Evolutionary conservation across 2,113 vertebrate genomes (phyloP), one percentile per base, ranked within the genome.

Genomic region (Patagioenas fasciata): DNA sequence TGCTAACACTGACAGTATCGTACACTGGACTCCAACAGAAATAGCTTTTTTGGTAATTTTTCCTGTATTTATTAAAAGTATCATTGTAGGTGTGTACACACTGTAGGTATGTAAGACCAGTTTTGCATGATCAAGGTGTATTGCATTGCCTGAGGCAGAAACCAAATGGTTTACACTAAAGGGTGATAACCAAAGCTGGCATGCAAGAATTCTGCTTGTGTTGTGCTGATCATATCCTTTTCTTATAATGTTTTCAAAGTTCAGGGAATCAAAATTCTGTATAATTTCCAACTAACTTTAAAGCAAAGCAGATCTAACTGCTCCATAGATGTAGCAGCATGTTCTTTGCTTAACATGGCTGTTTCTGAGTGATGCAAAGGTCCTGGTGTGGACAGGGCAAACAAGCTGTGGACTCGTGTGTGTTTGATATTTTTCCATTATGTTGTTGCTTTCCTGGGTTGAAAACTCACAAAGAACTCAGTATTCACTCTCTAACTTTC

Each of bases 381-480:
- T 72, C 34, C 40, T 23, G 25, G 26, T 58, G 20, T 6, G 42
- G 28, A 74, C 0, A 0, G 24, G n/a, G 9, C 7, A 73, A 73
- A 54, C 16, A 36, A 23, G 4, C 14, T 69, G 6, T 65, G 19
- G 44, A 38, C 53, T 64, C 82, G 14, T n/a, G 26, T 24, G 13
- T 50, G 19, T 32, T 92, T 58, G 82, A 12, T 62, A 25, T 62
- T 83, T 88, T 93, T 89, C 31, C 19, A 32, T 79, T 62, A 24
- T 40, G 10, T 26, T 83, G 5, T 71, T 80, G 23, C 40, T 94
- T 91, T 95, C 36, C 38, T 66, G 51, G 20, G 24, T 57, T 82
- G 80, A 85, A 77, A 91, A 58, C 24, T 54, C 54, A 84, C 36
- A 64, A 87, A 67, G 40, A 81, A 69, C 18, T 92, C 2, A 3